phyloP scores from a whole-genome alignment of 1,140 invertebrate genomes.

The Delia radicum region DNA sequence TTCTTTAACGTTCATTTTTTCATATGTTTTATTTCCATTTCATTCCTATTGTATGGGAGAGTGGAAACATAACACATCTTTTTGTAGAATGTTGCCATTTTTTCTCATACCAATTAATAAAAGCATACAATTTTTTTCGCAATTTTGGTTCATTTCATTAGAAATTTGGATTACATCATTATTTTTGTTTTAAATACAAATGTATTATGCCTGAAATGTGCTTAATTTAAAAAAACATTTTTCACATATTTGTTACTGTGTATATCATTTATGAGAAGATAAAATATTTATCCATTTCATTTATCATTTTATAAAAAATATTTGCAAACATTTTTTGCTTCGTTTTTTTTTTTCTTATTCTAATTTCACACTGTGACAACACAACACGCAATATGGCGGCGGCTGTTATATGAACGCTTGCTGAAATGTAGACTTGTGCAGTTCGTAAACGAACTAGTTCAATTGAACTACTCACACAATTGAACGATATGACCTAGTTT shows the following conservation, averaged over 20 bases:
- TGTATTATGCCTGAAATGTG: not conserved
- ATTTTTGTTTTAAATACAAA: not conserved
- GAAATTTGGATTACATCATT: not conserved
- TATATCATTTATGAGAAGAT: not conserved
- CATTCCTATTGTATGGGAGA: not conserved
- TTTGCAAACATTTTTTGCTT: not conserved
- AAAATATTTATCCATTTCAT: not conserved
- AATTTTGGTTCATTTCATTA: not conserved
- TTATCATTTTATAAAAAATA: not conserved
- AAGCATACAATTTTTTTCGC: not conserved
- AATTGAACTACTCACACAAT: too few species aligned
- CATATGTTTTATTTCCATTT: not conserved
- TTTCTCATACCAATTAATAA: too few species aligned
- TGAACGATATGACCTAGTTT: too few species aligned
- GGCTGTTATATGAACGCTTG: slow-evolving; percentile 29
- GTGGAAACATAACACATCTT: not conserved
- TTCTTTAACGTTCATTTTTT: not conserved
- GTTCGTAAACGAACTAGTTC: too few species aligned
- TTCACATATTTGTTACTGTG: not conserved
- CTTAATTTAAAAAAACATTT: not conserved
- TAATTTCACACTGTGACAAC: slow-evolving; percentile 33
- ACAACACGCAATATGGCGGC: slow-evolving; percentile 38
- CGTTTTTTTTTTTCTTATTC: slow-evolving; percentile 29
- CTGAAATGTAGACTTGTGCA: too few species aligned
- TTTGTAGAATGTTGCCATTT: not conserved